Base-by-base conservation (phyloP, 2,888 invertebrate genomes). In the Bugula neritina region DNA sequence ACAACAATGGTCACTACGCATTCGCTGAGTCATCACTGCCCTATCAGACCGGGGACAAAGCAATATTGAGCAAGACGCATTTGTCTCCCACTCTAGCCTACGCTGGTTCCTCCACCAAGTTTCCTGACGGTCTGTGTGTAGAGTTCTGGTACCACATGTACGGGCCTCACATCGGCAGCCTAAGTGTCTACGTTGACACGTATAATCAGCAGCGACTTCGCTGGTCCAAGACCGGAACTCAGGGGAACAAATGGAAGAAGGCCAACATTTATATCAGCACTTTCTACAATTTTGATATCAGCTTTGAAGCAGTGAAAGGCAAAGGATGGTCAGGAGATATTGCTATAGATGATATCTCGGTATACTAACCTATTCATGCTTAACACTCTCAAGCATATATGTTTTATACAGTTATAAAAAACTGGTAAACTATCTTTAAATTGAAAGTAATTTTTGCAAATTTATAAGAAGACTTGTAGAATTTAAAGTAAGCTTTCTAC, bases 21-120 rank as follows among this genome's bases (percentile, higher is more conserved):
- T 89, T 82, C 79, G 88, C 89, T 57, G 88, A 89, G 79, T 86
- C 88, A 0, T 84, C 87, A 1, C 86, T 85, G 75, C 88, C 88
- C 0, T 81, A 88, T 57, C 77, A 86, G 73, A 87, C 88, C 0
- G 88, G 88, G 1, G 88, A 89, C 78, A 84, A 84, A 54, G 88
- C 89, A 0, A 81, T 87, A 72, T 43, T 74, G 5, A 52, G 58
- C 5, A 35, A 69, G 5, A 54, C 71, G 13, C 23, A 35, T 55
- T 71, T 70, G 3, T 21, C 25, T 5, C 58, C 58, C 3, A 43
- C 35, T 23, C 2, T 54, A n/a, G 2, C 43, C 58, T 69, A 25
- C n/a, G n/a, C 5, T 29, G 31, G 31, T 17, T 5, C 27, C 31
- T 10, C 10, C 1, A 57, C 34, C 31, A 35, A 23, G 17, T n/a